A percentile compares a stretch with the other conserved stretches of the same genome.
phyloP scores from a whole-genome alignment of 2,113 vertebrate species.

The Scolopax mira region DNA sequence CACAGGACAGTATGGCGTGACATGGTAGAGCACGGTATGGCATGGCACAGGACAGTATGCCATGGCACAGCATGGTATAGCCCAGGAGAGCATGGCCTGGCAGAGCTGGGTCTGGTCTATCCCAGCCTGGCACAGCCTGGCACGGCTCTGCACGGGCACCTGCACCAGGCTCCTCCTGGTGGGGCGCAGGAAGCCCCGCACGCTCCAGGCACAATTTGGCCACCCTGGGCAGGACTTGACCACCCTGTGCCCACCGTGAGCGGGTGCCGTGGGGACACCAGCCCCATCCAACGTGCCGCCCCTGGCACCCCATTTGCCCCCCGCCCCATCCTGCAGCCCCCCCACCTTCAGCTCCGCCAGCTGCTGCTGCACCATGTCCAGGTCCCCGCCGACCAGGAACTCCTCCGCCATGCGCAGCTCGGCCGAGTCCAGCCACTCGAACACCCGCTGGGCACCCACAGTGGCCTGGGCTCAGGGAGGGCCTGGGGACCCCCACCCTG shows the following conservation, averaged over 20 bases:
- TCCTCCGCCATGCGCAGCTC: slow-evolving; percentile 80
- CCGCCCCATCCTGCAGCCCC: neutral
- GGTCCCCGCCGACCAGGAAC: slow-evolving; percentile 79
- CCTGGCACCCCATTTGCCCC: fast-evolving
- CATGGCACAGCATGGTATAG: neutral
- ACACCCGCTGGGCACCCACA: slow-evolving; percentile 70
- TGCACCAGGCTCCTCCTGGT: neutral
- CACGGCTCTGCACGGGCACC: fast-evolving
- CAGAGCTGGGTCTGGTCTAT: neutral
- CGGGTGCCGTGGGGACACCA: fast-evolving
- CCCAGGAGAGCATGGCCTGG: neutral
- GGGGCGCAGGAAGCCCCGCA: no score
- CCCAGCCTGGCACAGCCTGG: neutral
- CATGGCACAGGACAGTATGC: no score
- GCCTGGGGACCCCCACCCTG: fast-evolving
- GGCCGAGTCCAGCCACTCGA: slow-evolving; percentile 81
- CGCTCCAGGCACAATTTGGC: no score
- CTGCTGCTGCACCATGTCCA: slow-evolving; percentile 82
- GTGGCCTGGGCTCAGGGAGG: neutral
- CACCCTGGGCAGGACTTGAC: neutral
- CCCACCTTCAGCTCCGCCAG: slow-evolving; percentile 84
- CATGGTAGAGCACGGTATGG: no score
- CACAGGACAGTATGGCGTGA: neutral
- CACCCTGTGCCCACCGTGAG: fast-evolving
- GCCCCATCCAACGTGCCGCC: fast-evolving